Conservation (phyloP, 2,797 vertebrate genomes). For the Distichodus sexfasciatus region DNA sequence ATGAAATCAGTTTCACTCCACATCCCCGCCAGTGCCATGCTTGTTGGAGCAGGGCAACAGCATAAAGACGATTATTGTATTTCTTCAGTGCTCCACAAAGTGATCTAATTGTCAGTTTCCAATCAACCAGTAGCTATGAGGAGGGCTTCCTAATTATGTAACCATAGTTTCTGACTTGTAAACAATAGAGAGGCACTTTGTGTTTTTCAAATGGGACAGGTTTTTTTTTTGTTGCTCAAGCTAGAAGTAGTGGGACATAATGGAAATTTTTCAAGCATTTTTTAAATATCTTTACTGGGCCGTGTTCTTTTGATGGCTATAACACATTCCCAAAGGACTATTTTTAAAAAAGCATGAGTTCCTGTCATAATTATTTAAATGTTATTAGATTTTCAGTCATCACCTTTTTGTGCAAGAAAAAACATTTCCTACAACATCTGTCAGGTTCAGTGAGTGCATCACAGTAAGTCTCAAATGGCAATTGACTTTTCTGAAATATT, state of each 20-base stretch:
- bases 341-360: background rate
- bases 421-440: conserved; percentile 1
- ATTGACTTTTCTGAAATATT: conserved; percentile 54
- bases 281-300: conserved; percentile 7
- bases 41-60: conserved; percentile 54
- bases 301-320: conserved; percentile 16
- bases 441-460: conserved; percentile 7
- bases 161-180: conserved; percentile 68
- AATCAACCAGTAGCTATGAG: conserved; percentile 68
- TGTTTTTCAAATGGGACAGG: conserved; percentile 42
- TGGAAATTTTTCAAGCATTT: background rate
- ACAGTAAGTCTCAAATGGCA: conserved; percentile 12
- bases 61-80: conserved; percentile 78
- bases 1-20: conserved; percentile 58
- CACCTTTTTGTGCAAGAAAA: background rate
- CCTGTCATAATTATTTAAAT: background rate
- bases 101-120: conserved; percentile 73
- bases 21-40: conserved; percentile 50
- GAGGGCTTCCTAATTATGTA: conserved; percentile 72
- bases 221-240: conserved; percentile 15
- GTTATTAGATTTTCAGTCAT: background rate
- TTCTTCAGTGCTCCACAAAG: conserved; percentile 72
- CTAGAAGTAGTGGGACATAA: background rate
- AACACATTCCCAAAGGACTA: background rate
- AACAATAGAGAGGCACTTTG: conserved; percentile 57